Base-by-base conservation (phyloP, 2,888 invertebrate species). In the Caenorhabditis plicata region DNA sequence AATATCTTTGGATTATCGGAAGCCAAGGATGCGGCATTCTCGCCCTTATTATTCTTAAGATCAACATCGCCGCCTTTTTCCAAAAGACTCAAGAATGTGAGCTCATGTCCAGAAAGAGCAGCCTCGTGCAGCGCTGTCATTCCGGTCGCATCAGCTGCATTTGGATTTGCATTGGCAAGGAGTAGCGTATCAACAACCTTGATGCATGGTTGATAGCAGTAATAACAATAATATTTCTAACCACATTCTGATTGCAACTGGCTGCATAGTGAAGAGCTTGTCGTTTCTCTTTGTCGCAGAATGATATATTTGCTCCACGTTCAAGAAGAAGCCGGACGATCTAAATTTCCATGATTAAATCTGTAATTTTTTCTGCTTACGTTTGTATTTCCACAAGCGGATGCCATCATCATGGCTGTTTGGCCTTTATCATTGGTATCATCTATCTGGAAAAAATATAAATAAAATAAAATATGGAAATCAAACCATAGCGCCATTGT, bases 401-500 rank as follows among this genome's bases (percentile, higher is more conserved):
- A 80, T 2, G 85, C 85, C 50, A 85, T 64, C 83, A 85, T 84
- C 35, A 85, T 77, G 2, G 84, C 81, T 13, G 83, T 84, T 53
- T 72, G 72, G 15, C 72, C 66, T 8, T 49, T 49, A 11, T 23
- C 27, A 44, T 75, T 76, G 15, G 42, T 47, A 11, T 60, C 68
- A 26, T 77, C 74, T 3, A 74, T 53, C 55, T 64, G 47, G n/a
- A 58, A 64, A 20, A 35, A 9, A 25, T 13, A n/a, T n/a, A n/a
- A n/a, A n/a, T n/a, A n/a, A n/a, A n/a, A n/a, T n/a, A n/a, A n/a
- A n/a, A n/a, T n/a, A n/a, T n/a, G n/a, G n/a, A n/a, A n/a, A n/a
- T n/a, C 41, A n/a, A 13, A 71, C 71, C 47, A 54, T 87, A 0
- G 91, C 91, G 1, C 92, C 92, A 0, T 90, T 90, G 78, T 92